Evolutionary conservation across 2,888 invertebrate genomes (phyloP), one percentile per base, ranked within the genome.

Genomic region (Drosophila gaucha): DNA sequence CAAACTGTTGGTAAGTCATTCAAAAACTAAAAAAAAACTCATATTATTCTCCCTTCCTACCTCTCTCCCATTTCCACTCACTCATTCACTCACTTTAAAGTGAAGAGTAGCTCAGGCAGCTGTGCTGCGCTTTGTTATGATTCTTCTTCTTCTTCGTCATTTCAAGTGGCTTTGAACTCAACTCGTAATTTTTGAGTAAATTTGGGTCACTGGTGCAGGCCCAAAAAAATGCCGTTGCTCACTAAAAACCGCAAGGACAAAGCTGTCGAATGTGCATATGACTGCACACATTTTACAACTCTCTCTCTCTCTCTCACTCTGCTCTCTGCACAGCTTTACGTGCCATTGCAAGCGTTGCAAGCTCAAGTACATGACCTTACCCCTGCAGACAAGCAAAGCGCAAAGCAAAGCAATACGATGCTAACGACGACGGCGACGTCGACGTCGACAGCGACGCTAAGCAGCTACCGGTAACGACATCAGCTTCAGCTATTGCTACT

Each of bases 361-460:
- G 88, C 88, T 86, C 83, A 83, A 87, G 83, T 87, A 87, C 86
- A 86, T 74, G 86, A 83, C 83, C 83, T 83, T 87, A 85, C 88
- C 79, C 86, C 86, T 78, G 80, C 77, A 62, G 66, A 73, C 62
- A 47, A 52, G 59, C 63, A 56, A 50, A 58, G 58, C 69, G 63
- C 66, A 56, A 41, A 52, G 57, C 63, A 49, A 54, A 58, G 58
- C 73, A 62, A 71, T 56, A 39, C 75, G 64, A 69, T 66, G 73
- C 31, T 38, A 50, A 33, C 38, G 38, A 5, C 16, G 18, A 24
- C 30, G 22, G 26, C 26, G 20, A 47, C 51, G 60, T 9, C 26
- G 20, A n/a, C n/a, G 46, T 10, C 38, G 24, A 6, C 51, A 39
- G 36, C 44, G 20, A 39, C 18, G 65, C 35, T 35, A 30, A 30